phyloP scores from a whole-genome alignment of 1,140 invertebrate genomes.

The Scaptodrosophila lebanonensis region DNA sequence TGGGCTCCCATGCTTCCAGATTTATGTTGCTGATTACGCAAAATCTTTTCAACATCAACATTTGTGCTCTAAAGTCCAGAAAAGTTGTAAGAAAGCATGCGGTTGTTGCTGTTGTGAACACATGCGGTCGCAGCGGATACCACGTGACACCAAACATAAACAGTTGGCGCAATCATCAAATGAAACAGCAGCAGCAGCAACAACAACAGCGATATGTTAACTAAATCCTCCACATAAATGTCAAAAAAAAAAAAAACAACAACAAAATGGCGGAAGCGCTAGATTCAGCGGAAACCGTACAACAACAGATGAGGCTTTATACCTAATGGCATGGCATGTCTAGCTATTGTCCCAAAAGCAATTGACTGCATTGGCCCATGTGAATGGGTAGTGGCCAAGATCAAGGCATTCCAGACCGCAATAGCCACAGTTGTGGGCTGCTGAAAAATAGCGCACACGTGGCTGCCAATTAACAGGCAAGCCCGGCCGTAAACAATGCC shows the following conservation, averaged over 20 bases:
- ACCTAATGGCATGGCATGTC: neutral
- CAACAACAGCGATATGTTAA: too few relatives aligned
- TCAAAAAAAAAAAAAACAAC: too few relatives aligned
- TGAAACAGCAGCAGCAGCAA: constrained; percentile 18
- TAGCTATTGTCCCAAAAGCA: constrained; percentile 13
- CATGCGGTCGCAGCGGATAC: constrained; percentile 55
- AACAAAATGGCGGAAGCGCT: constrained; percentile 50
- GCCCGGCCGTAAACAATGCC: constrained; percentile 43
- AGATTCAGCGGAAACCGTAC: constrained; percentile 39
- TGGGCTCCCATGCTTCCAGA: constrained; percentile 53
- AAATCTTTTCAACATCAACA: constrained; percentile 20
- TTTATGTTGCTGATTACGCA: constrained; percentile 63
- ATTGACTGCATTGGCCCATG: constrained; percentile 6
- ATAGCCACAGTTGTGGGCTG: neutral
- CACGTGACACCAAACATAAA: constrained; percentile 66
- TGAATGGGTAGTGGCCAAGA: constrained; percentile 31
- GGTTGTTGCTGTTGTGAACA: constrained; percentile 32
- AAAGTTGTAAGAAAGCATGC: constrained; percentile 7
- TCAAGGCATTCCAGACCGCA: constrained; percentile 13
- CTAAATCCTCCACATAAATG: constrained; percentile 48
- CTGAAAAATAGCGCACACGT: constrained; percentile 25
- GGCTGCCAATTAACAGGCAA: constrained; percentile 42
- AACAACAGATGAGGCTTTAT: constrained; percentile 25
- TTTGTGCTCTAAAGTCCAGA: neutral
- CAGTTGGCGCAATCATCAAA: constrained; percentile 39